Conservation (phyloP, 2,888 invertebrate species). For the Rotaria sp. region DNA sequence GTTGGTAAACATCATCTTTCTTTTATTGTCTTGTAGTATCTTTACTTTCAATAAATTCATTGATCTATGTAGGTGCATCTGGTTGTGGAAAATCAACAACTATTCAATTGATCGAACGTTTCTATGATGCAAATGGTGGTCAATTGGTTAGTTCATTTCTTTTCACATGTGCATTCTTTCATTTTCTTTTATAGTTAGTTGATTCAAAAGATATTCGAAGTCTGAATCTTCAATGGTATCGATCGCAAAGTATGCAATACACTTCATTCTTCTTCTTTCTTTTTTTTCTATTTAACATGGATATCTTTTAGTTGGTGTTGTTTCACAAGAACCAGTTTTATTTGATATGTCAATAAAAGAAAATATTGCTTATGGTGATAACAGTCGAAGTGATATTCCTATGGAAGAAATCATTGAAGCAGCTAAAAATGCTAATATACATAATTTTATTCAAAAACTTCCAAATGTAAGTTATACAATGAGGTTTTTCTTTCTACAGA, state of each 20-base stretch:
- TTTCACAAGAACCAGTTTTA: constrained; percentile 82
- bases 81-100: constrained; percentile 40
- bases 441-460: constrained; percentile 35
- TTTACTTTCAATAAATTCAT: background rate
- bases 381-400: constrained; percentile 60
- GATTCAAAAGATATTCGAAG: constrained; percentile 26
- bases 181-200: background rate
- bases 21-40: background rate
- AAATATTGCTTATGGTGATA: constrained; percentile 86
- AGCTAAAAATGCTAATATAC: constrained; percentile 41
- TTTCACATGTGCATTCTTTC: no score
- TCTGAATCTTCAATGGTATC: constrained; percentile 36
- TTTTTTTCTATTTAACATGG: background rate
- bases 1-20: background rate
- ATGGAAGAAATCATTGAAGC: constrained; percentile 53
- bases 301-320: constrained; percentile 65
- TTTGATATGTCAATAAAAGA: constrained; percentile 79
- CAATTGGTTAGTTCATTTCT: background rate
- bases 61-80: background rate
- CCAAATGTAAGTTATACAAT: constrained; percentile 30
- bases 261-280: background rate
- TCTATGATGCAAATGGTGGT: constrained; percentile 34
- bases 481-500: background rate
- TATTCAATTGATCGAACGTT: constrained; percentile 35
- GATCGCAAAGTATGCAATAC: constrained; percentile 25